Percentiles rank a stretch among this genome's conserved stretches.
Evolutionary conservation across 1,140 invertebrate species (phyloP).

Genomic region (Drosophila leontia): DNA sequence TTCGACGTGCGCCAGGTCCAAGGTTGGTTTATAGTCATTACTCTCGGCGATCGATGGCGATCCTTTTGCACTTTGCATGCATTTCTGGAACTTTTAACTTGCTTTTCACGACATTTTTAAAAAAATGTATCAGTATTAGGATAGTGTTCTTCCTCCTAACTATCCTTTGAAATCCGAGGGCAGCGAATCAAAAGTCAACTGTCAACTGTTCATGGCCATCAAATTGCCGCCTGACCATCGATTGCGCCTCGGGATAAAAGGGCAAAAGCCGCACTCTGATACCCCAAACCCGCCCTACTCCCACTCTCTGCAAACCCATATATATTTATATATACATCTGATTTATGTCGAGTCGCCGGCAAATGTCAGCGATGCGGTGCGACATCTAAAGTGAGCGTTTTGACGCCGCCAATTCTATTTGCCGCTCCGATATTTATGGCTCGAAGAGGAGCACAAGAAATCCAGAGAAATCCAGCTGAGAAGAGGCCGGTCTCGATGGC

Average conservation of each 20-base stretch:
- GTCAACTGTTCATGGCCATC: constrained; percentile 78
- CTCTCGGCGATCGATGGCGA: constrained; percentile 1
- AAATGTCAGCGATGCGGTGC: constrained; percentile 29
- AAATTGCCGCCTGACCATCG: constrained; percentile 69
- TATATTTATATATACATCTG: constrained; percentile 19
- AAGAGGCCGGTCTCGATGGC: constrained; percentile 10
- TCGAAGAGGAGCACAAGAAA: not conserved
- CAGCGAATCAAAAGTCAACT: constrained; percentile 53
- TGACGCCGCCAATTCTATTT: constrained; percentile 81
- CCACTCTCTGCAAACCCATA: constrained; percentile 30
- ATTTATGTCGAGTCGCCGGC: constrained; percentile 18
- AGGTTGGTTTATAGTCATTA: constrained; percentile 52
- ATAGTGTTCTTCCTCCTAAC: not conserved
- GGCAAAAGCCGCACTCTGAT: constrained; percentile 54
- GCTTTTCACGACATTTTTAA: not conserved
- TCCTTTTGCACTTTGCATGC: constrained; percentile 27
- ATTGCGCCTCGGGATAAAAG: constrained; percentile 56
- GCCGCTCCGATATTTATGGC: constrained; percentile 8
- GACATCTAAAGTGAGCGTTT: constrained; percentile 62
- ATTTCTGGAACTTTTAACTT: constrained; percentile 25
- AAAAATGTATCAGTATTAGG: too few relatives aligned
- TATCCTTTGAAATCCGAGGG: not conserved
- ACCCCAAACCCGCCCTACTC: constrained; percentile 31
- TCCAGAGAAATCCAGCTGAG: constrained; percentile 15
- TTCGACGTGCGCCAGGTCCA: constrained; percentile 55